phyloP scores from a whole-genome alignment of 2,797 vertebrate genomes.

The Dicrostonyx torquatus region DNA sequence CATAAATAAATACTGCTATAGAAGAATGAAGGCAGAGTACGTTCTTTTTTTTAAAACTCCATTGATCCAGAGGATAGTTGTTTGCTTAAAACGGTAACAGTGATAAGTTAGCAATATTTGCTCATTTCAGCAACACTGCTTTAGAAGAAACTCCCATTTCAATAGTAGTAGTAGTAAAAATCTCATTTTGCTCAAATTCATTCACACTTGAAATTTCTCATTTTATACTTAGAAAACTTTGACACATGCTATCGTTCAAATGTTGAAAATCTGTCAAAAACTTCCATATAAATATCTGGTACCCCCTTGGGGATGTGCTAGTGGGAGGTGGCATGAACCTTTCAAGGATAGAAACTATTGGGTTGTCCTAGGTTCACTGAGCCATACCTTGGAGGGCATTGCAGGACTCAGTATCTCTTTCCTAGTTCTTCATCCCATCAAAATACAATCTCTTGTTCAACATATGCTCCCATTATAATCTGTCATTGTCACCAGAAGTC shows the following conservation, averaged over 20 bases:
- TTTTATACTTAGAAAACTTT: constrained; percentile 13
- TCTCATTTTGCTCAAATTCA: background rate
- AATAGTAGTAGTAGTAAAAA: constrained; percentile 10
- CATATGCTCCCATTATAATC: background rate
- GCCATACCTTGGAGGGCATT: background rate
- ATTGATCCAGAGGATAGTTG: too few species aligned
- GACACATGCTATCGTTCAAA: background rate
- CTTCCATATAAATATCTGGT: background rate
- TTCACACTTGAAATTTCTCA: background rate
- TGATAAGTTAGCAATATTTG: background rate
- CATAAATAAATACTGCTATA: too few species aligned
- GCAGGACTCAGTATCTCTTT: background rate
- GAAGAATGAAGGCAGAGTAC: too few species aligned
- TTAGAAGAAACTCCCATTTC: background rate
- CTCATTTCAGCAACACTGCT: background rate
- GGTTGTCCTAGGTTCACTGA: background rate
- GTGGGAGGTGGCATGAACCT: background rate
- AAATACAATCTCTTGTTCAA: background rate
- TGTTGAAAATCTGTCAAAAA: background rate
- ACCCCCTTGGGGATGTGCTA: too few species aligned
- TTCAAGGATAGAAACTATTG: background rate
- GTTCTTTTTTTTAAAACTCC: too few species aligned
- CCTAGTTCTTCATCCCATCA: background rate
- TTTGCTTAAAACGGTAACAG: too few species aligned
- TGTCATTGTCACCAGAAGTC: background rate